Evolutionary conservation across 2,113 vertebrate species (phyloP), one percentile per base, ranked within the genome.

Genomic region (rat (Rattus norvegicus)): DNA sequence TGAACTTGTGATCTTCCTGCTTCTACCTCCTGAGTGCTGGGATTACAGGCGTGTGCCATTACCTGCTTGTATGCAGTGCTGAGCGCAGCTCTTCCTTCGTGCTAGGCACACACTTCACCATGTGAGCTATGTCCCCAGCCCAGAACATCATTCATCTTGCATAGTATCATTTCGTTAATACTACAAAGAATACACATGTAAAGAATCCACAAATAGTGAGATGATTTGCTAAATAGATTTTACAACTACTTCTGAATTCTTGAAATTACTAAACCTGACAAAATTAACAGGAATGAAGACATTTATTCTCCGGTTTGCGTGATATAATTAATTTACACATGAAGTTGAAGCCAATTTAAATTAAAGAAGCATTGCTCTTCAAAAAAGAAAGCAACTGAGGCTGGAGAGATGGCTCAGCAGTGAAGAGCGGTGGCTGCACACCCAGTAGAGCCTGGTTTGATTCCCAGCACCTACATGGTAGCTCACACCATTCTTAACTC

Each of bases 161-260:
- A 92, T 65, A 33, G 63, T 70, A 67, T 8, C 36, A 69, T 73
- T 75, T 91, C 75, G 75, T 80, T 84, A 61, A 67, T 69, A 65
- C 88, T 77, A 72, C 16, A 75, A 79, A 88, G 33, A 95, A 81
- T 36, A 59, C 49, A 33, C 75, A 22, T 69, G 22, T 43, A 61
- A 81, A 56, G 79, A 85, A 49, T 2, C 26, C 9, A 47, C 39
- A 7, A 43, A 67, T 76, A 73, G 63, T 43, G n/a, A 91, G 93
- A 91, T 72, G 33, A 93, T 10, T 52, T 88, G 39, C 65, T 80
- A 49, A 61, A 76, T 70, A 30, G 88, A 85, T 91, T 84, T 76
- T 65, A 65, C 26, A 79, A 88, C 65, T 88, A 63, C 81, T 91
- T 73, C 47, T 87, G 43, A 76, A 86, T 94, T 92, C 24, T 92